A percentile compares a stretch with the other conserved stretches of the same genome.
phyloP scores from a whole-genome alignment of 2,888 invertebrate genomes.

The Liopterus haemorrhoidalis region DNA sequence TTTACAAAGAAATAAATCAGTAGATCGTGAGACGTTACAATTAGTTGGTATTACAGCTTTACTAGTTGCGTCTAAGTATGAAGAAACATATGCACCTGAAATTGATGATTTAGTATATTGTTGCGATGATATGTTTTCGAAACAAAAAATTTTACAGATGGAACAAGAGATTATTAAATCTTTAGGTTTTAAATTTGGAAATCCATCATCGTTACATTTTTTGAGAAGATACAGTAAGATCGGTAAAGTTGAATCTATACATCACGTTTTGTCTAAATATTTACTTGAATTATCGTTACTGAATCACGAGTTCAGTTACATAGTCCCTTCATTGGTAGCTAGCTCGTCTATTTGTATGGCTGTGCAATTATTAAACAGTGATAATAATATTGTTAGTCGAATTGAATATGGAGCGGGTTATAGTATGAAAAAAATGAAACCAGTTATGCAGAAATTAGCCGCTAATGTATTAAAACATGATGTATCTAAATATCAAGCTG shows the following conservation, averaged over 20 bases:
- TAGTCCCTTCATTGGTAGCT: conserved; percentile 77
- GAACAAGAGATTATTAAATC: conserved; percentile 72
- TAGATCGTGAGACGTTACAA: conserved; percentile 55
- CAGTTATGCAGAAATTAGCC: conserved; percentile 65
- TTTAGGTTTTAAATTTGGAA: conserved; percentile 74
- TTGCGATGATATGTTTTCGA: conserved; percentile 80
- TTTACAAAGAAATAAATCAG: conserved; percentile 58
- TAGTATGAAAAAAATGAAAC: conserved; percentile 59
- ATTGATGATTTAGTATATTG: conserved; percentile 85
- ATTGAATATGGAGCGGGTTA: conserved; percentile 71
- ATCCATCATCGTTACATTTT: conserved; percentile 85
- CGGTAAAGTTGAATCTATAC: conserved; percentile 53
- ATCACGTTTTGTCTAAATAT: conserved; percentile 70
- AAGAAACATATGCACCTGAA: conserved; percentile 87
- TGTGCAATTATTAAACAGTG: conserved; percentile 51
- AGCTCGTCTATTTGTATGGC: conserved; percentile 75
- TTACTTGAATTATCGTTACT: conserved; percentile 78
- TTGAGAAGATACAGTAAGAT: conserved; percentile 67
- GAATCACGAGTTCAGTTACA: conserved; percentile 72
- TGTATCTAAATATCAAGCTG: conserved; percentile 63
- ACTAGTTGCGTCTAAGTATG: conserved; percentile 89
- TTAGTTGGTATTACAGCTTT: conserved; percentile 84
- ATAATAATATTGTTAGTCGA: conserved; percentile 43
- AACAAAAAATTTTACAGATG: conserved; percentile 72
- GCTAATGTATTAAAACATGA: conserved; percentile 62